Evolutionary conservation across 2,888 invertebrate genomes (phyloP).

Genomic region (Chloromyia formosa): DNA sequence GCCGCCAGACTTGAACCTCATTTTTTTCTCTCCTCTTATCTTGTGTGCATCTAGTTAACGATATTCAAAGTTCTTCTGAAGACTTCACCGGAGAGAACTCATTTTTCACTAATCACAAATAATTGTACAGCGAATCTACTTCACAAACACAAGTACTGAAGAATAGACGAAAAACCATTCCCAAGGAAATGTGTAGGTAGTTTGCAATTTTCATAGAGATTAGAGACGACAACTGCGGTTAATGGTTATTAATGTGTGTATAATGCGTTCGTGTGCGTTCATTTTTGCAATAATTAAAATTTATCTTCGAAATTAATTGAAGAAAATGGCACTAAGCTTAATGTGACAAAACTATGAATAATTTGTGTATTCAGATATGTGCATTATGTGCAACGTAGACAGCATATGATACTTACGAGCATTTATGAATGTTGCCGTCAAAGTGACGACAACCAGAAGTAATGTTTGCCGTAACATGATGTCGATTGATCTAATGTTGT

Average conservation of each 20-base stretch:
- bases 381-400: neutral
- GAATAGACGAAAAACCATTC: neutral
- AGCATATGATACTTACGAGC: constrained; percentile 32
- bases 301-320: neutral
- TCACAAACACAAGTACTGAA: neutral
- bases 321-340: neutral
- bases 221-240: neutral
- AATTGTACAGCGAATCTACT: constrained; percentile 21
- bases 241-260: too few species aligned
- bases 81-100: constrained; percentile 8
- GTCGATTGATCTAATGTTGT: constrained; percentile 12
- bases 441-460: constrained; percentile 32
- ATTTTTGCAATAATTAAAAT: constrained; percentile 25
- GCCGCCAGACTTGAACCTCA: neutral
- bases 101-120: constrained; percentile 30
- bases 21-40: neutral
- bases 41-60: neutral
- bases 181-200: constrained; percentile 32
- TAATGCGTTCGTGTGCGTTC: too few species aligned
- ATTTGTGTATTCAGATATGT: too few species aligned
- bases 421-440: constrained; percentile 38
- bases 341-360: neutral
- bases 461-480: constrained; percentile 34
- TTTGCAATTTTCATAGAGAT: constrained; percentile 35
- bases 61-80: neutral